Evolutionary conservation across 2,888 invertebrate species (phyloP).

Genomic region (Trichacis sp.): DNA sequence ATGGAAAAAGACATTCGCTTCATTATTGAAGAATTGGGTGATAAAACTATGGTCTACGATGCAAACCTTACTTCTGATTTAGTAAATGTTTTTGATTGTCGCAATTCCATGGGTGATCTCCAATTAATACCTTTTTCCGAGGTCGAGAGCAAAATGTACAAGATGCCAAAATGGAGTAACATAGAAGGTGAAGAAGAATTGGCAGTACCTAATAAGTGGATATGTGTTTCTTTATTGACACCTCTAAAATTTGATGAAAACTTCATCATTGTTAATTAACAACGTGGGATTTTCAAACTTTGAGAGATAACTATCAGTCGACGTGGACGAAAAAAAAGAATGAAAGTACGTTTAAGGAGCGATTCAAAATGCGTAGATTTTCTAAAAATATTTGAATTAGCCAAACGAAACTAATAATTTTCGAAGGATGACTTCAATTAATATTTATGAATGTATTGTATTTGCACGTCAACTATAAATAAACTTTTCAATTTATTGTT

Average conservation of each 20-base stretch:
- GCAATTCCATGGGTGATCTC: neutral
- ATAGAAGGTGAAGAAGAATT: constrained; percentile 5
- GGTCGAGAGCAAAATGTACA: constrained; percentile 8
- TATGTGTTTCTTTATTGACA: neutral
- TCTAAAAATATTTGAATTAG: no score
- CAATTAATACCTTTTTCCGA: neutral
- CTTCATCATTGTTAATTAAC: no score
- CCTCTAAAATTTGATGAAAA: neutral
- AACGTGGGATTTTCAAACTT: no score
- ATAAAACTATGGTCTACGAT: neutral
- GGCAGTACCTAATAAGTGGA: neutral
- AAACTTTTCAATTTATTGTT: no score
- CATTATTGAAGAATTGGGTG: neutral
- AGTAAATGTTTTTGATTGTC: neutral
- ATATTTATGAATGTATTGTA: no score
- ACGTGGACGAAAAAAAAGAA: no score
- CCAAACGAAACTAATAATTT: no score
- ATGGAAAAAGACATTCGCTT: neutral
- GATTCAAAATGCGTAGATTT: no score
- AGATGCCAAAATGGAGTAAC: constrained; percentile 4
- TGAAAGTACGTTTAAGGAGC: no score
- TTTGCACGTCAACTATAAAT: no score
- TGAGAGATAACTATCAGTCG: no score
- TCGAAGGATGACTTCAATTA: no score
- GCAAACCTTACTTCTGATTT: neutral